These are phyloP conservation scores for Euthynnus affinis DNA, from an alignment of 2,797 vertebrate species.

Conservation along the genomic window DNA sequence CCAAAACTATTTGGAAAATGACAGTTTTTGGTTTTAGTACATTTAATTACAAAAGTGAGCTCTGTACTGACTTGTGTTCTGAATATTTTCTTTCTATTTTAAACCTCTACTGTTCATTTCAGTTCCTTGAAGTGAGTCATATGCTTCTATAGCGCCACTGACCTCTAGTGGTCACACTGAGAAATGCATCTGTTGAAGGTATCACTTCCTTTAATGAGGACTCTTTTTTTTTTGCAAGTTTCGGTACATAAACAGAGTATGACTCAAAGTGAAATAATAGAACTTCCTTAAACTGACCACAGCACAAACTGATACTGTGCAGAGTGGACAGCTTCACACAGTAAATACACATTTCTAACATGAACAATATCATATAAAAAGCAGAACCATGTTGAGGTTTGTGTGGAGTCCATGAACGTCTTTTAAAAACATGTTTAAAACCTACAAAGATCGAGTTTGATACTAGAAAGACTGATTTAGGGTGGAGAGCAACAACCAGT, in stretches of 20 bases:
- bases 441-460: too few relatives aligned
- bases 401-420: too few relatives aligned
- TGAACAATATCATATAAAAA: background rate
- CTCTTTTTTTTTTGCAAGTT: constrained; percentile 12
- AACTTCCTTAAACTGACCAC: background rate
- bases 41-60: too few relatives aligned
- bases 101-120: background rate
- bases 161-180: constrained; percentile 55
- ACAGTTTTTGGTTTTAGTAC: background rate
- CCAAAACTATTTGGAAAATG: too few relatives aligned
- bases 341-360: background rate
- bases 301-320: background rate
- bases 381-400: too few relatives aligned
- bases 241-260: background rate
- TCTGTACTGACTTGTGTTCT: too few relatives aligned
- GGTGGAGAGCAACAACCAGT: background rate
- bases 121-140: too few relatives aligned
- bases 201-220: too few relatives aligned
- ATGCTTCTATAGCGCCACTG: constrained; percentile 13
- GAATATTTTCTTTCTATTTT: background rate
- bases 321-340: background rate
- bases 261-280: background rate
- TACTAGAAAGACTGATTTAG: too few relatives aligned
- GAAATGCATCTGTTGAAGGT: background rate
- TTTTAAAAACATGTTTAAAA: too few relatives aligned